phyloP scores from a whole-genome alignment of 2,113 vertebrate species.

The Procapra przewalskii region DNA sequence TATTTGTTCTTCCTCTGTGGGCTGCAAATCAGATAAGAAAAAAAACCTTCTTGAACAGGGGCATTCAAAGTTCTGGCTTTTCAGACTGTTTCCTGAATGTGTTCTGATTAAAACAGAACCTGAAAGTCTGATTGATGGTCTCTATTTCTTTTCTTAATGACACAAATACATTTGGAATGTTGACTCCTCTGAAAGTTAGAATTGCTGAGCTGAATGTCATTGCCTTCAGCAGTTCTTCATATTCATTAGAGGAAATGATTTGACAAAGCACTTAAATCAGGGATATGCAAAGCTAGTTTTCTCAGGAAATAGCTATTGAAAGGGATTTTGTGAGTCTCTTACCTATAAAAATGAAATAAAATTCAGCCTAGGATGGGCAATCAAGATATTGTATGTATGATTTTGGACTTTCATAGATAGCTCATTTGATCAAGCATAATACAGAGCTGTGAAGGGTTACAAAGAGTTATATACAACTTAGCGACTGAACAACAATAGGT shows the following conservation, averaged over 20 bases:
- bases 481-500: not conserved
- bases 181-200: constrained; percentile 58
- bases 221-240: constrained; percentile 54
- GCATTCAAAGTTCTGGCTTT: constrained; percentile 69
- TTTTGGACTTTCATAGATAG: not conserved
- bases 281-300: not conserved
- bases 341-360: constrained; percentile 44
- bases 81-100: constrained; percentile 63
- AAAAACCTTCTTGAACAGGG: constrained; percentile 43
- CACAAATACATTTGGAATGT: constrained; percentile 72
- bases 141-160: constrained; percentile 75
- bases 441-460: not conserved
- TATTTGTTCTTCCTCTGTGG: constrained; percentile 66
- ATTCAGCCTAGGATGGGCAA: not conserved
- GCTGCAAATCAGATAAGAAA: constrained; percentile 65
- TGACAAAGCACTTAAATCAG: constrained; percentile 63
- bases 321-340: constrained; percentile 56
- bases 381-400: not conserved
- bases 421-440: not conserved
- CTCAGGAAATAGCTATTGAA: constrained; percentile 38
- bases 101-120: constrained; percentile 73
- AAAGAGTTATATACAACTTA: not conserved
- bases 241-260: constrained; percentile 63
- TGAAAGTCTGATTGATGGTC: constrained; percentile 73
- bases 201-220: constrained; percentile 50